phyloP scores from a whole-genome alignment of 2,113 vertebrate species.

The Xiphorhynchus elegans region DNA sequence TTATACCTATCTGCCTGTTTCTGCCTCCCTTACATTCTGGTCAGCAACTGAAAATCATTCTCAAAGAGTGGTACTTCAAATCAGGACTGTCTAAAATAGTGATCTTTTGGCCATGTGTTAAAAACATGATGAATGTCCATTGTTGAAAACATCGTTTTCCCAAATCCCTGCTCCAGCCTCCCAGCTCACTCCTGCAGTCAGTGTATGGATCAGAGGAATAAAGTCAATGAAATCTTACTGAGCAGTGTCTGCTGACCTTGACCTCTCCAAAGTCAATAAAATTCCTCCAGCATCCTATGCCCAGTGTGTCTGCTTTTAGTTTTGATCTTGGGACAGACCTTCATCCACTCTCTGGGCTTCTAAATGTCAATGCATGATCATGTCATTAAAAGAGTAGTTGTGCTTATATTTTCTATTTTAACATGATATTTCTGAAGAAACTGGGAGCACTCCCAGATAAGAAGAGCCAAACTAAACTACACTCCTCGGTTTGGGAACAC shows the following conservation, averaged over 20 bases:
- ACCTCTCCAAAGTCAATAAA: background rate
- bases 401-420: background rate
- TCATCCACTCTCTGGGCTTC: background rate
- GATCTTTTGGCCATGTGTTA: background rate
- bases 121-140: background rate
- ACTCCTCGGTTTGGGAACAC: background rate
- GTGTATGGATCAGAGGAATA: background rate
- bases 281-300: background rate
- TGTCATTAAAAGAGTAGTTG: background rate
- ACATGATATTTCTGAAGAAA: background rate
- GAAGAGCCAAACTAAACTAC: background rate
- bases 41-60: background rate
- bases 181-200: background rate
- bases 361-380: background rate
- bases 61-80: background rate
- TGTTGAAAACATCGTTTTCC: background rate
- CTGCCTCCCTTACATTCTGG: background rate
- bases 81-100: background rate
- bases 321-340: background rate
- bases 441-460: background rate
- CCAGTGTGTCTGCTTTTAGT: background rate
- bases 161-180: background rate
- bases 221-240: background rate
- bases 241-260: background rate
- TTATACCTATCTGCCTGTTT: background rate